Evolutionary conservation across 2,113 vertebrate species (phyloP).

Genomic region (Stegastes partitus): DNA sequence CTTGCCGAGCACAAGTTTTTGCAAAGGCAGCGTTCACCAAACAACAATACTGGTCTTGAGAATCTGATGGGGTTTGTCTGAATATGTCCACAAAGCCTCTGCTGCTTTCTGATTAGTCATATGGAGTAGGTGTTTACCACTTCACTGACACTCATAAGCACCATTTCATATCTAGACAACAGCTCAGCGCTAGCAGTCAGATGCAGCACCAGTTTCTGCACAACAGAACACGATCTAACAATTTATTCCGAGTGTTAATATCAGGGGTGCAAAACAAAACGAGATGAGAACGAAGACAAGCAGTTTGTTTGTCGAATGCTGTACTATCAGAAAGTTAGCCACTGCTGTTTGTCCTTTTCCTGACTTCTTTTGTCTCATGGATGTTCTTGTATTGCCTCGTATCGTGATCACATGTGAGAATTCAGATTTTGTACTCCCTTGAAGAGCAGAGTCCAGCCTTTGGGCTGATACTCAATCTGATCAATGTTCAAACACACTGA

Average conservation of each 20-base stretch:
- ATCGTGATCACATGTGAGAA: slow-evolving; percentile 35
- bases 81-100: slow-evolving; percentile 31
- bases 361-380: slow-evolving; percentile 48
- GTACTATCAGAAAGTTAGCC: slow-evolving; percentile 39
- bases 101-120: slow-evolving; percentile 48
- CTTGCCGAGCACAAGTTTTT: slow-evolving; percentile 4
- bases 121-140: slow-evolving; percentile 54
- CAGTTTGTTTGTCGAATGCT: not conserved
- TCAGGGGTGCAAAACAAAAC: slow-evolving; percentile 11
- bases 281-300: slow-evolving; percentile 3
- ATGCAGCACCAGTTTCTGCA: slow-evolving; percentile 5
- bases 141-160: slow-evolving; percentile 13
- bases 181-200: slow-evolving; percentile 3
- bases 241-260: slow-evolving; percentile 4
- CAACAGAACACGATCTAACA: slow-evolving; percentile 14
- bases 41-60: not conserved
- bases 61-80: slow-evolving; percentile 24
- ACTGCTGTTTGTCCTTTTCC: slow-evolving; percentile 22
- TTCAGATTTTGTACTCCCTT: slow-evolving; percentile 45
- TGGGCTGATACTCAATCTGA: slow-evolving; percentile 68
- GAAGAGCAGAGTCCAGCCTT: slow-evolving; percentile 58
- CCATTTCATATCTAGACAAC: slow-evolving; percentile 38
- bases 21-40: not conserved
- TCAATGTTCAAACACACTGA: slow-evolving; percentile 74
- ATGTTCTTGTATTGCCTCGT: slow-evolving; percentile 21